These are phyloP conservation scores for Rhodinocichla rosea DNA, from an alignment of 2,113 vertebrate species.

Conservation along the genomic window DNA sequence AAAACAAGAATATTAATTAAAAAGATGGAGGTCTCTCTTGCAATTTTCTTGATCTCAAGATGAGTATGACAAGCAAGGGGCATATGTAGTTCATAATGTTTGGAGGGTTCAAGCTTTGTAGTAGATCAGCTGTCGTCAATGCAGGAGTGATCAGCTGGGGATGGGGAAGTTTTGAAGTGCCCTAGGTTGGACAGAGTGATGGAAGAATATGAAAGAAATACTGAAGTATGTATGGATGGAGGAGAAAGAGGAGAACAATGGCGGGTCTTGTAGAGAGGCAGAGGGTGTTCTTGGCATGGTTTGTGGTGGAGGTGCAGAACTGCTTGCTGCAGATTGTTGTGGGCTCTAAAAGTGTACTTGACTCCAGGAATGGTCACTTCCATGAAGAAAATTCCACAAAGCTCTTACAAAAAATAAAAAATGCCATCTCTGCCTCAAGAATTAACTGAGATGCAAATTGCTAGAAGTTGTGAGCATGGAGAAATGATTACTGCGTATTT, in stretches of 20 bases:
- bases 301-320: not conserved
- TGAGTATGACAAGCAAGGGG: not conserved
- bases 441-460: not conserved
- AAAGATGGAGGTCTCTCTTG: not conserved
- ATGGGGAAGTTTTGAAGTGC: not conserved
- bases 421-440: not conserved
- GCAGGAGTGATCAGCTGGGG: not conserved
- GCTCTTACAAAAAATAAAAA: not conserved
- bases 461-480: not conserved
- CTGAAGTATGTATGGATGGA: not conserved
- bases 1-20: not conserved
- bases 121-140: not conserved
- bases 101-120: not conserved
- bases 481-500: not conserved
- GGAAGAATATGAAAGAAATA: not conserved
- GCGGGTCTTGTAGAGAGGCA: not conserved
- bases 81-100: not conserved
- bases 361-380: not conserved
- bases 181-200: not conserved
- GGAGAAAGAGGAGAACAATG: not conserved
- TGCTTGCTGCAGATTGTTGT: not conserved
- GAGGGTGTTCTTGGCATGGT: rapidly evolving
- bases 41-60: not conserved
- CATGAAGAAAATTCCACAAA: not conserved
- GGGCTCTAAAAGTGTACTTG: not conserved